These are phyloP conservation scores for Chamaea fasciata DNA, from an alignment of 2,113 vertebrate species.

Conservation along the genomic window DNA sequence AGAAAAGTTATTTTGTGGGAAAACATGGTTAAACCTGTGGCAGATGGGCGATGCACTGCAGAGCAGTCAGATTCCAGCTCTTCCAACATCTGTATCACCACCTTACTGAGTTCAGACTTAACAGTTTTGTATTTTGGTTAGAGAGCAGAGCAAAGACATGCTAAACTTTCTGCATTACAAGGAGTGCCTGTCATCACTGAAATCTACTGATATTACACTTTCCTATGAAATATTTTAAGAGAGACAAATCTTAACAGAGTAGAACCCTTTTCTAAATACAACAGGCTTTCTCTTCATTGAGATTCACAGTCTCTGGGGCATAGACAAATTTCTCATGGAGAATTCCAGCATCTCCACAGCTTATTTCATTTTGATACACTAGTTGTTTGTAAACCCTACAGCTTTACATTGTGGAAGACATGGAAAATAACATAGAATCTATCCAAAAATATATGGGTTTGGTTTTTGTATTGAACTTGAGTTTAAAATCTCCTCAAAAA, in stretches of 20 bases:
- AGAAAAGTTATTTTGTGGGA: background rate
- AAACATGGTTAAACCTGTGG: background rate
- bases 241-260: background rate
- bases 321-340: background rate
- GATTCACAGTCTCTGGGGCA: background rate
- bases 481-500: background rate
- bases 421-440: background rate
- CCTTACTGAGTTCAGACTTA: background rate
- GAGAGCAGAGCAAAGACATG: background rate
- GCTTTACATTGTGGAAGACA: background rate
- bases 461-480: background rate
- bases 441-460: background rate
- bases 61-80: background rate
- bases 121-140: background rate
- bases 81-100: background rate
- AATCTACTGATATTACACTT: background rate
- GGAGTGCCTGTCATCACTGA: background rate
- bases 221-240: background rate
- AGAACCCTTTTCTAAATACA: background rate
- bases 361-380: background rate
- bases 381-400: background rate
- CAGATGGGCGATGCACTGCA: background rate
- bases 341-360: background rate
- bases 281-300: background rate
- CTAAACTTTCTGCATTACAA: background rate